A percentile compares a stretch with the other conserved stretches of the same genome.
Conservation (phyloP, 1,140 invertebrate species). For the Drosophila ananassae region DNA sequence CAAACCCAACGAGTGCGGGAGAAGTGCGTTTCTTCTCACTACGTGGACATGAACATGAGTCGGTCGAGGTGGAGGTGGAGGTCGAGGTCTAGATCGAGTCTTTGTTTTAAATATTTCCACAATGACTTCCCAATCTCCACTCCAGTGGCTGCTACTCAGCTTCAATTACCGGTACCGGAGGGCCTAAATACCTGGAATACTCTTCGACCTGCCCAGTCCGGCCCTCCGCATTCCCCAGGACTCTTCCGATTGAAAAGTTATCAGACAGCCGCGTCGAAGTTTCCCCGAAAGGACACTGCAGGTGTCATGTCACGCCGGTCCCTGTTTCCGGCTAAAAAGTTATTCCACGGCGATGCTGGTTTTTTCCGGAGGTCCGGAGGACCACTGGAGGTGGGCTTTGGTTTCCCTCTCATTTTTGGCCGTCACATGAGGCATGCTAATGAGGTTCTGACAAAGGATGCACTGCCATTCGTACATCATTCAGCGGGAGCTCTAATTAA, state of each 20-base stretch:
- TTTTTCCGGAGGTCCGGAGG: constrained; percentile 24
- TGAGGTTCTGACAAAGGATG: neutral
- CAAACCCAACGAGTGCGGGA: no score
- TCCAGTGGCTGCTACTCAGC: neutral
- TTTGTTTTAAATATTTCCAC: no score
- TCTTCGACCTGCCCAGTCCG: neutral
- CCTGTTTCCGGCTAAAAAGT: constrained; percentile 40
- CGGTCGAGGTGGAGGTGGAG: no score
- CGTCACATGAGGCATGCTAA: neutral
- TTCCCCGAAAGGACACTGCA: neutral
- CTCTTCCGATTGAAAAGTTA: constrained; percentile 57
- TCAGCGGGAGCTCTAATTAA: neutral
- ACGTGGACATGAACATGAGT: no score
- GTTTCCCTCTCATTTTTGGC: neutral
- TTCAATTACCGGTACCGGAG: constrained; percentile 24
- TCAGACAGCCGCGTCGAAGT: constrained; percentile 26
- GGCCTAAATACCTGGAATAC: no score
- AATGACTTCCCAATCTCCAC: no score
- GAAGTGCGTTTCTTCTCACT: no score
- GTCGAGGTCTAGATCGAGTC: no score
- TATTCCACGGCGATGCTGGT: constrained; percentile 67
- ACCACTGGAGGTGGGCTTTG: neutral
- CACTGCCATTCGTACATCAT: neutral
- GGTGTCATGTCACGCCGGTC: constrained; percentile 18
- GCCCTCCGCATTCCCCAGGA: neutral